Percentiles rank a stretch among this genome's conserved stretches.
Evolutionary conservation across 2,797 vertebrate species (phyloP).

Genomic region (Darevskia mixta): DNA sequence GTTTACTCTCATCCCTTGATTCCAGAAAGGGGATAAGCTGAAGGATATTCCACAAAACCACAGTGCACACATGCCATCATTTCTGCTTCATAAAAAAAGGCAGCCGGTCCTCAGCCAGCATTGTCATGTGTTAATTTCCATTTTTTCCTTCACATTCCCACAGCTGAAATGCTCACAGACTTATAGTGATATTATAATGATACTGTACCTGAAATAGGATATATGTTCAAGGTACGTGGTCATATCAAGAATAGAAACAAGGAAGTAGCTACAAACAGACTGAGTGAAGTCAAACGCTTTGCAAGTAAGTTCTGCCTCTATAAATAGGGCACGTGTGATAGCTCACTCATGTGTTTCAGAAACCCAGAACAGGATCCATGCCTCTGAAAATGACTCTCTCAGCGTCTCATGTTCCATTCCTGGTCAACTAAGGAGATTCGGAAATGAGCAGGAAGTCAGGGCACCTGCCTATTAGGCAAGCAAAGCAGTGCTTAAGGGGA

Average conservation of each 20-base stretch:
- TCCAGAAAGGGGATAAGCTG: neutral
- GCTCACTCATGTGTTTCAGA: constrained; percentile 21
- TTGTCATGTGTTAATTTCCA: neutral
- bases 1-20: neutral
- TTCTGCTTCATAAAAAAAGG: neutral
- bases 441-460: constrained; percentile 52
- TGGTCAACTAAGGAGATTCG: constrained; percentile 33
- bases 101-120: neutral
- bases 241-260: constrained; percentile 16
- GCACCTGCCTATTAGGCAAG: constrained; percentile 29
- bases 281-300: constrained; percentile 28
- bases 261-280: neutral
- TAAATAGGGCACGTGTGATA: neutral
- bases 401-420: constrained; percentile 54
- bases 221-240: neutral
- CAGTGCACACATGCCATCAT: neutral
- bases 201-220: neutral
- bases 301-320: neutral
- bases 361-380: neutral
- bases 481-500: constrained; percentile 59
- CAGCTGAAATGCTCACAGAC: neutral
- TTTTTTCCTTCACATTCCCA: neutral
- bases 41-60: neutral
- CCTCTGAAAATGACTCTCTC: constrained; percentile 30
- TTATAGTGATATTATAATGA: neutral